phyloP scores from a whole-genome alignment of 2,113 vertebrate species.

The Mustela nigripes region DNA sequence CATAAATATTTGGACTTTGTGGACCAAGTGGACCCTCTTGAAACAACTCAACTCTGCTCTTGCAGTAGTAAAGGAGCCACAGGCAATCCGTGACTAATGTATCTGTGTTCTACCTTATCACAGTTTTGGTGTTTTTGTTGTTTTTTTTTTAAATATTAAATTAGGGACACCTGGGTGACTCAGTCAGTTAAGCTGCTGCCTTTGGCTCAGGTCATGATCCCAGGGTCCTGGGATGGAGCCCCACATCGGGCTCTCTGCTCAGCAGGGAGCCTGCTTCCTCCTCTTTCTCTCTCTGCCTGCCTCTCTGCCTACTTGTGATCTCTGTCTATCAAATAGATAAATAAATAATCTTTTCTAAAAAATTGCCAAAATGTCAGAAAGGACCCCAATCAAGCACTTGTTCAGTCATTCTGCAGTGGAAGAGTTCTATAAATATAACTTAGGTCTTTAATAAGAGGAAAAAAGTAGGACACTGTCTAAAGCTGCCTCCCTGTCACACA shows the following conservation, averaged over 20 bases:
- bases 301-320: too few species aligned
- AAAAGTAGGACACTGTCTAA: not conserved
- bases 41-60: not conserved
- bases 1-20: not conserved
- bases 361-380: constrained; percentile 28
- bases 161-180: too few species aligned
- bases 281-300: too few species aligned
- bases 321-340: too few species aligned
- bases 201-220: too few species aligned
- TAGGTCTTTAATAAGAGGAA: not conserved
- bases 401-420: not conserved
- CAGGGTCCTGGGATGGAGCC: too few species aligned
- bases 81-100: not conserved
- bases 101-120: not conserved
- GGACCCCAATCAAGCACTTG: not conserved
- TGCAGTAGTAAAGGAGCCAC: not conserved
- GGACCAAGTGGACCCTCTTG: not conserved
- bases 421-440: constrained; percentile 37
- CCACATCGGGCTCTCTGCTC: too few species aligned
- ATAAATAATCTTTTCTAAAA: not conserved
- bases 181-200: too few species aligned
- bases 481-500: not conserved
- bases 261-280: too few species aligned
- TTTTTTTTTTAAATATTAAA: too few species aligned
- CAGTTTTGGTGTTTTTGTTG: not conserved